phyloP scores from a whole-genome alignment of 2,113 vertebrate genomes.

The Poeciliopsis prolifica region DNA sequence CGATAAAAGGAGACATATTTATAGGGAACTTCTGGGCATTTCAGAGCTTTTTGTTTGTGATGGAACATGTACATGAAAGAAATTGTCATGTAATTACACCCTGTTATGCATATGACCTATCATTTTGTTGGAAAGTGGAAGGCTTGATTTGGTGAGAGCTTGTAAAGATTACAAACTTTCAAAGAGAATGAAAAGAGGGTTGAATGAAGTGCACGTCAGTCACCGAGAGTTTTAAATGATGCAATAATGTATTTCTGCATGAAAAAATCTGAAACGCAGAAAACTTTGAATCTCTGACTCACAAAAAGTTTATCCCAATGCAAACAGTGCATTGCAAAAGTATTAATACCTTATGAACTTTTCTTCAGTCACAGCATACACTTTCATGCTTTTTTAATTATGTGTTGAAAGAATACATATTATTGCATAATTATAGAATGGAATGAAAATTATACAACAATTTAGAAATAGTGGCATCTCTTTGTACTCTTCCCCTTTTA shows the following conservation, averaged over 20 bases:
- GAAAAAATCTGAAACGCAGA: constrained; percentile 40
- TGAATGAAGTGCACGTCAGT: constrained; percentile 49
- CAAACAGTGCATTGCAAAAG: neutral
- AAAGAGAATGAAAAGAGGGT: constrained; percentile 25
- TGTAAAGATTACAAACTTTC: constrained; percentile 47
- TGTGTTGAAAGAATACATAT: neutral
- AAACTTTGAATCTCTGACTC: constrained; percentile 26
- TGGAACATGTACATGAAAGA: constrained; percentile 61
- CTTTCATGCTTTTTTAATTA: neutral
- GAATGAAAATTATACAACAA: neutral
- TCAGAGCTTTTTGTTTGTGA: constrained; percentile 67
- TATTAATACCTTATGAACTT: neutral
- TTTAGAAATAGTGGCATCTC: neutral
- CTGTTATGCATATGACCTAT: constrained; percentile 63
- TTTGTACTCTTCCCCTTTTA: too few relatives aligned
- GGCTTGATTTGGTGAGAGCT: constrained; percentile 38
- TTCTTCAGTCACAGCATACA: neutral
- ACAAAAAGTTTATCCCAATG: neutral
- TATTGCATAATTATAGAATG: neutral
- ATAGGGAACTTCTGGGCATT: constrained; percentile 48
- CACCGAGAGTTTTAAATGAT: constrained; percentile 28
- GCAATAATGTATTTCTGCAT: constrained; percentile 9
- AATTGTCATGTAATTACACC: constrained; percentile 71
- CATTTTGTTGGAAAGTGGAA: constrained; percentile 63
- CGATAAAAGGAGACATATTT: constrained; percentile 63